Base-by-base conservation (phyloP, 2,113 vertebrate genomes). In the Pardalotus punctatus region DNA sequence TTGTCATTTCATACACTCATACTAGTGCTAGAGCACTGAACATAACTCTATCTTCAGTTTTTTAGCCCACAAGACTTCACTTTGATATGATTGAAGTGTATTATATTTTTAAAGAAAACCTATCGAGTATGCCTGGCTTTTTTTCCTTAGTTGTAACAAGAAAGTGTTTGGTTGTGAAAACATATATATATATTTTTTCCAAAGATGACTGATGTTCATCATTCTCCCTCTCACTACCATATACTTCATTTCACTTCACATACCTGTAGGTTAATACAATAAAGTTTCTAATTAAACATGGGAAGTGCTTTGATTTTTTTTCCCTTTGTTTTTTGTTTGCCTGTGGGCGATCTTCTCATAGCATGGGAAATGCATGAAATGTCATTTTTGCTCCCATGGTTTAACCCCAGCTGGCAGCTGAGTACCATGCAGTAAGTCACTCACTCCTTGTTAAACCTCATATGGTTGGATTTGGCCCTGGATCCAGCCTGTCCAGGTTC, bases 211-310 rank as follows among this genome's bases (percentile, higher is more conserved):
- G 83, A 93, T 84, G 72, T 73, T 94, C 93, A 93, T 94, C 94
- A 84, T 93, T 81, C 77, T 96, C 72, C 86, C 58, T 61, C 81
- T 53, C 50, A n/a, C 66, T 91, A 90, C 76, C 74, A 88, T 91
- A 85, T 86, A 86, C 51, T 86, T 81, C 96, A 88, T 94, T 96
- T 96, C 73, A 88, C 38, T 90, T 94, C 93, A 95, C 70, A 51
- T 93, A 61, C 91, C 73, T 96, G 80, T 97, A 97, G 94, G 83
- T 94, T 95, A 92, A 96, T 91, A 60, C 91, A 98, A 98, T 97
- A 98, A 98, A 97, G n/a, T 97, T 98, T 96, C 86, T 96, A 97
- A 96, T 94, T 27, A 96, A 97, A 92, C 67, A 94, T 14, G 17
- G 65, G 14, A 71, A 74, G 73, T 85, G 27, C n/a, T 90, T 83